Evolutionary conservation across 2,888 invertebrate species (phyloP), one percentile per base, ranked within the genome.

Genomic region (Aspidiotus destructor): DNA sequence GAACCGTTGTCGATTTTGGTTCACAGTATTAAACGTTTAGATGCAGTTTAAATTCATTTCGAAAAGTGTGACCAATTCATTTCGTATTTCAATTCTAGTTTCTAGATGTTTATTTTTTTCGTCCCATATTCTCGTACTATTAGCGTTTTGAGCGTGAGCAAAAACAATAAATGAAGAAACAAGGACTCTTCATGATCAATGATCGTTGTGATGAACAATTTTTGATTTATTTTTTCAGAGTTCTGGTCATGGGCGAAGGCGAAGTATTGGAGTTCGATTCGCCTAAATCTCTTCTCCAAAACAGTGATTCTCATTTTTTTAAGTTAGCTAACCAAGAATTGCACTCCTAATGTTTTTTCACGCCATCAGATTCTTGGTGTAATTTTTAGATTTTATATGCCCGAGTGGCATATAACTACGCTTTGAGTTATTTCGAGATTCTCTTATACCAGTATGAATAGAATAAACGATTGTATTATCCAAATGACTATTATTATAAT

Each of bases 211-310:
- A 13, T 60, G 62, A 41, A 28, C 28, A 28, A 3, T 28, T 28
- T 28, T 28, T 28, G 1, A 28, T 28, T 41, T 69, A 60, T 68
- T 70, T 42, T 75, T 76, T 5, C 74, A 80, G 81, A 71, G 88
- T 90, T 71, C 77, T 92, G 60, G 89, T 90, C 15, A 82, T 93
- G 81, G 83, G 84, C 60, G 83, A 82, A 70, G 92, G 92, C 0
- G 78, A 81, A 72, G 81, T 87, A 40, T 76, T 84, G 8, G 89
- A 89, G 76, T 84, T 87, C 74, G 85, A 84, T 69, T 78, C 83
- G 71, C 88, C 89, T 0, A 81, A 83, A 71, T 79, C 80, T 71
- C 81, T 89, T 52, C 78, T 88, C 64, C 78, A 82, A 40, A 82
- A 88, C 74, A 78, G 80, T 15, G 75, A 79, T 69, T 87, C 88